These are phyloP conservation scores for Apamea anceps DNA, from an alignment of 2,888 invertebrate species.

Conservation along the genomic window DNA sequence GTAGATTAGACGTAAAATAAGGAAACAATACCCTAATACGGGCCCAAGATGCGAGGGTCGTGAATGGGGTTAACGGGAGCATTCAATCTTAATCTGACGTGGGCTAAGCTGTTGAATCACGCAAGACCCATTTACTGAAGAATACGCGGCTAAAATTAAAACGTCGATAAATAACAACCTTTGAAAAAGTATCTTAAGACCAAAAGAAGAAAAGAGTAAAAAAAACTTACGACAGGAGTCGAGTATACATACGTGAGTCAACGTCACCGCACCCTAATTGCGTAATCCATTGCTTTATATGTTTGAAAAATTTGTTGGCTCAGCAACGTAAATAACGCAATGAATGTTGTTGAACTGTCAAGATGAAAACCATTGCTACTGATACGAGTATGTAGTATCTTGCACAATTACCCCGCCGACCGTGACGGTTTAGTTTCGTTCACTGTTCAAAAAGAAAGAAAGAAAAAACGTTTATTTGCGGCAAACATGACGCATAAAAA, in stretches of 20 bases:
- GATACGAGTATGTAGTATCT: background rate
- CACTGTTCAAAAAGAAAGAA: background rate
- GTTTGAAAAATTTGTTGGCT: background rate
- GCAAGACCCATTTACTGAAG: constrained; percentile 61
- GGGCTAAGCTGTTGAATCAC: constrained; percentile 69
- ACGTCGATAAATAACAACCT: background rate
- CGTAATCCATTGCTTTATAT: background rate
- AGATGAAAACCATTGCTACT: background rate
- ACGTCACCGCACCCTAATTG: background rate
- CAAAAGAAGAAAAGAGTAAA: background rate
- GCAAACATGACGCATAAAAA: too few relatives aligned
- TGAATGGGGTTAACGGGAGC: constrained; percentile 70
- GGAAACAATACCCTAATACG: constrained; percentile 31
- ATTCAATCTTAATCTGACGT: constrained; percentile 72
- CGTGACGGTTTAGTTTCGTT: background rate
- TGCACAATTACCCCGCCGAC: background rate
- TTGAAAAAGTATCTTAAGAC: background rate
- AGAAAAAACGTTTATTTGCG: too few relatives aligned
- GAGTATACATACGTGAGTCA: background rate
- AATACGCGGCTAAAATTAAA: constrained; percentile 7
- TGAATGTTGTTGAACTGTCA: background rate
- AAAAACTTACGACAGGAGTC: background rate
- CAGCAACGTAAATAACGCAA: background rate
- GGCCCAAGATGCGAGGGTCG: constrained; percentile 42
- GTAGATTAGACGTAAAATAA: constrained; percentile 38